These are phyloP conservation scores for Pachymerium ferrugineum DNA, from an alignment of 2,888 invertebrate species.

Conservation along the genomic window DNA sequence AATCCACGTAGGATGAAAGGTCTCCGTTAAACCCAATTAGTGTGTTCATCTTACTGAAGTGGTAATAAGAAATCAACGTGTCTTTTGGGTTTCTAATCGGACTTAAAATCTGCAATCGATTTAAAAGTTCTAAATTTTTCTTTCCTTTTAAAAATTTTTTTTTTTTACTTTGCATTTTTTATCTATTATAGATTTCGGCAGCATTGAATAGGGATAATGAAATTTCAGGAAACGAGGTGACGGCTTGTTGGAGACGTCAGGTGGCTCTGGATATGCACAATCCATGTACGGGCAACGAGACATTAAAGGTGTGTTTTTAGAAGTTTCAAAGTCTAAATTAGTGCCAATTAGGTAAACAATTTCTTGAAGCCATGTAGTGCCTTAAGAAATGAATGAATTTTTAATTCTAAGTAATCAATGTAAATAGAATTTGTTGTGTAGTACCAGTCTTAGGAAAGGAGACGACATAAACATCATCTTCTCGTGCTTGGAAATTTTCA, in stretches of 20 bases:
- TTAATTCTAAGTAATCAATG: too few relatives aligned
- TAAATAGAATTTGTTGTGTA: too few relatives aligned
- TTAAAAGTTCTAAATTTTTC: neutral
- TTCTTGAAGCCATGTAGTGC: conserved; percentile 90
- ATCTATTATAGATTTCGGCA: neutral
- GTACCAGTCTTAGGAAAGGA: neutral
- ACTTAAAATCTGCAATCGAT: neutral
- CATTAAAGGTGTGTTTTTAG: conserved; percentile 52
- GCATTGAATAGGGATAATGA: neutral
- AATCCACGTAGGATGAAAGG: conserved; percentile 42
- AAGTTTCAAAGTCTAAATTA: conserved; percentile 66
- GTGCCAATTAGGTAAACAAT: conserved; percentile 78
- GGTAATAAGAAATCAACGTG: neutral
- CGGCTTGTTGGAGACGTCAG: neutral
- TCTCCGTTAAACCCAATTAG: conserved; percentile 24
- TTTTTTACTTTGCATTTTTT: neutral
- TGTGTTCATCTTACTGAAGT: neutral
- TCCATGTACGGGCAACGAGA: too few relatives aligned
- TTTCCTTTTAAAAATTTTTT: neutral
- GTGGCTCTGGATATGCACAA: neutral
- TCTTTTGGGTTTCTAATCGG: neutral
- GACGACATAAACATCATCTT: neutral
- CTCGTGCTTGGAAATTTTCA: neutral
- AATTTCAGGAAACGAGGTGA: neutral
- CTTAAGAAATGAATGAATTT: conserved; percentile 48